These are phyloP conservation scores for Eristalis arbustorum DNA, from an alignment of 2,888 invertebrate genomes.

Conservation along the genomic window DNA sequence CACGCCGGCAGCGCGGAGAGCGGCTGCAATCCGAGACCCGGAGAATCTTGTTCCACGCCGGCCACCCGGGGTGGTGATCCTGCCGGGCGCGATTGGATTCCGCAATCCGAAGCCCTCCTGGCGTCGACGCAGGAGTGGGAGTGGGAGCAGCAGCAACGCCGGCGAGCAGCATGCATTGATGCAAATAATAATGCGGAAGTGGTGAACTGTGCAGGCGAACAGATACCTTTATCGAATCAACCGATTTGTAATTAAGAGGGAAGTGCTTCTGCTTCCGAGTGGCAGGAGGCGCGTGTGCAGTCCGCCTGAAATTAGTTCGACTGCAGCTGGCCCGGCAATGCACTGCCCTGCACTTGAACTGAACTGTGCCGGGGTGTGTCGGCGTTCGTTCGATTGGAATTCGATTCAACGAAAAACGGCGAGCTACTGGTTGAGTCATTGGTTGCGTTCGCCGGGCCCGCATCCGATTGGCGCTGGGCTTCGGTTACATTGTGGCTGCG, in stretches of 20 bases:
- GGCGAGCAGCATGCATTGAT: conserved; percentile 22
- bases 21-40: background rate
- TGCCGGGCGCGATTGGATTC: conserved; percentile 23
- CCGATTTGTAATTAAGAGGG: conserved; percentile 64
- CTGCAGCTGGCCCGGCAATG: background rate
- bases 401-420: background rate
- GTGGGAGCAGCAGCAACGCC: background rate
- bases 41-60: background rate
- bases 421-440: background rate
- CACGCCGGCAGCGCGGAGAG: background rate
- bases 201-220: conserved; percentile 41
- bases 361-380: background rate
- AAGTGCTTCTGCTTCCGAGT: conserved; percentile 27
- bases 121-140: conserved; percentile 11
- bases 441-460: background rate
- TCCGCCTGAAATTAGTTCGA: background rate
- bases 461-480: background rate
- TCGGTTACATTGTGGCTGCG: background rate
- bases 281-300: background rate
- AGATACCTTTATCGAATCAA: conserved; percentile 64
- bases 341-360: background rate
- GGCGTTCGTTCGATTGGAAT: too few relatives aligned
- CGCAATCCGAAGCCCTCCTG: background rate
- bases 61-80: background rate
- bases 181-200: conserved; percentile 63